Conservation (phyloP, 1,140 invertebrate genomes). For the Zaprionus vittiger region DNA sequence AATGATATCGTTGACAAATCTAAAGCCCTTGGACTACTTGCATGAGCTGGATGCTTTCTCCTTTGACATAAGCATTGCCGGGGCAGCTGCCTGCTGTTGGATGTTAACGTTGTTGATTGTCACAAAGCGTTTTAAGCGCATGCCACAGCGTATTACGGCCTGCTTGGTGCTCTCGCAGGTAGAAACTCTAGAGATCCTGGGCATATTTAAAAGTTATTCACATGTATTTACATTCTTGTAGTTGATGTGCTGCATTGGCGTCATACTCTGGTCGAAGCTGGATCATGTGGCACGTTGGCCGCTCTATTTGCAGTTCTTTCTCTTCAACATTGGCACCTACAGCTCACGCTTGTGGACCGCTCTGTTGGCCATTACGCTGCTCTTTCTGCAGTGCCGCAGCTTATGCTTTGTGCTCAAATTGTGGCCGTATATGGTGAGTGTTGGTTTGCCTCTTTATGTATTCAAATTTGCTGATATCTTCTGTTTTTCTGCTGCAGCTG, state of each 20-base stretch:
- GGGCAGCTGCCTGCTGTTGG: slow-evolving; percentile 91
- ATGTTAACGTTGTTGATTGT: slow-evolving; percentile 91
- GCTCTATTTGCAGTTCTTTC: slow-evolving; percentile 89
- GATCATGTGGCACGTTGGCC: slow-evolving; percentile 85
- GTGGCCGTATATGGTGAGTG: slow-evolving; percentile 85
- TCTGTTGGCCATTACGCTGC: slow-evolving; percentile 90
- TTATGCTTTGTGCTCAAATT: slow-evolving; percentile 91
- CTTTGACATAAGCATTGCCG: slow-evolving; percentile 92
- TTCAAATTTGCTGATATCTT: neutral
- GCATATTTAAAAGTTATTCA: neutral
- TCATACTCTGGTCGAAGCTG: slow-evolving; percentile 88
- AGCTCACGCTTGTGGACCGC: slow-evolving; percentile 93
- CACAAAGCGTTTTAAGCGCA: slow-evolving; percentile 90
- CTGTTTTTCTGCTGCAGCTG: slow-evolving; percentile 84
- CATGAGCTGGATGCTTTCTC: slow-evolving; percentile 91
- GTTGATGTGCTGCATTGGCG: slow-evolving; percentile 88
- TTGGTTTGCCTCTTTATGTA: neutral
- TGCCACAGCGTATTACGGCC: slow-evolving; percentile 93
- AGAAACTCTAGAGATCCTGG: fast-evolving
- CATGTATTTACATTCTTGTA: slow-evolving; percentile 54
- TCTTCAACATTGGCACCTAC: slow-evolving; percentile 90
- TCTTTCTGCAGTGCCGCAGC: slow-evolving; percentile 93
- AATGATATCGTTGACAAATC: slow-evolving; percentile 92
- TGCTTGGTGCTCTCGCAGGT: slow-evolving; percentile 91
- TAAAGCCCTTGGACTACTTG: slow-evolving; percentile 89